Evolutionary conservation across 1,140 invertebrate genomes (phyloP), one percentile per base, ranked within the genome.

Genomic region (Pseudomyrmex sp.): DNA sequence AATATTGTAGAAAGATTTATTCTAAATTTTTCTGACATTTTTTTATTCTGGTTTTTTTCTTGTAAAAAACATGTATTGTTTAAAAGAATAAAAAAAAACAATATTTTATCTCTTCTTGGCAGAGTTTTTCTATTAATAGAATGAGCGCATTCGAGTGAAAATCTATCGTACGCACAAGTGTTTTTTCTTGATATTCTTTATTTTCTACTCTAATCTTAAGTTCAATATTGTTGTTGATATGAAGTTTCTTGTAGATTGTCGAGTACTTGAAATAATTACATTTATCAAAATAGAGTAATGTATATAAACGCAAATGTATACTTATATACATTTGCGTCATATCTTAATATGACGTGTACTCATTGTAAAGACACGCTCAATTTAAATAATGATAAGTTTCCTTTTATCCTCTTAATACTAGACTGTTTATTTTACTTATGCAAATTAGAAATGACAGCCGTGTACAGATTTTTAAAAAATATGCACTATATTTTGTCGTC

Each of bases 281-380:
- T 54, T 77, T 44, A 13, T 12, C 10, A 48, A 79, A 79, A 2
- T 13, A 69, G 20, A 3, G 44, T 56, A 23, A 79, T 69, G 18
- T 48, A 79, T 69, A 13, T 48, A 10, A 44, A n/a, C 7, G 2
- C 1, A 10, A 12, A n/a, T 23, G 5, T 15, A 8, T n/a, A 18
- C n/a, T n/a, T n/a, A n/a, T n/a, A n/a, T n/a, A n/a, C n/a, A n/a
- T n/a, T n/a, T n/a, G n/a, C n/a, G n/a, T n/a, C n/a, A n/a, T n/a
- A n/a, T n/a, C n/a, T n/a, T n/a, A n/a, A 35, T 35, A 35, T 35
- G 5, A 35, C 35, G 35, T 50, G 10, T 3, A 52, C 9, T 5
- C 12, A n/a, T 63, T 8, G 50, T n/a, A 52, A 1, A 26, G 8
- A 62, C 9, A 10, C 15, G 50, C 20, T 52, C 13, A 2, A 50